Base-by-base conservation (phyloP, 2,888 invertebrate genomes). In the Rhamphomyia laevipes region DNA sequence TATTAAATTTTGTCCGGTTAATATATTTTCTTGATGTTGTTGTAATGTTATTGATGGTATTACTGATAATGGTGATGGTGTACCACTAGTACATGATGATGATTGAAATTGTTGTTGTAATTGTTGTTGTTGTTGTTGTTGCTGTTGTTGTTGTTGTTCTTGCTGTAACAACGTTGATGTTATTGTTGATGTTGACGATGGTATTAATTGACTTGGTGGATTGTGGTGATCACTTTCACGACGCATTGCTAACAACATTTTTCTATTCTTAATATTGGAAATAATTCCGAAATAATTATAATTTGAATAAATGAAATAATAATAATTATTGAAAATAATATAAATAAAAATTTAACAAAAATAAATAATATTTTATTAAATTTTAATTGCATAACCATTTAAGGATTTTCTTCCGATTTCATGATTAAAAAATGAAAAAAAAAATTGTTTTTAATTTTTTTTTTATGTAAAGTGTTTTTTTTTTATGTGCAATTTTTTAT, bases 191-290 rank as follows among this genome's bases (percentile, higher is more conserved):
- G 51, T 40, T 11, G 40, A 43, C 21, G 50, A 46, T 21, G 42
- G 15, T 21, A 21, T 21, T 15, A 23, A 23, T 23, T 21, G 50
- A 16, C 27, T 27, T 31, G 30, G 46, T 27, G 17, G 46, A 41
- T 46, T 41, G 70, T 75, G 42, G 69, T 75, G 42, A 42, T 42
- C 42, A 77, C 77, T 80, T 78, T 81, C 80, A 72, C 81, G 81
- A 73, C 83, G 80, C 83, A 83, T 84, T 74, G 82, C 78, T 75
- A 83, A 75, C 78, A 78, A 65, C 68, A 68, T 68, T 62, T 66
- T 68, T 59, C 23, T 42, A 42, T n/a, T 27, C 23, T 27, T 35
- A 35, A 7, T 5, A 5, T 35, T n/a, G 35, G 35, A 27, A 42
- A 23, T 23, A 13, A 41, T 41, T 13, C 18, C 17, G 16, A 7